Conservation (phyloP, 2,113 vertebrate genomes). For the Panurus biarmicus region DNA sequence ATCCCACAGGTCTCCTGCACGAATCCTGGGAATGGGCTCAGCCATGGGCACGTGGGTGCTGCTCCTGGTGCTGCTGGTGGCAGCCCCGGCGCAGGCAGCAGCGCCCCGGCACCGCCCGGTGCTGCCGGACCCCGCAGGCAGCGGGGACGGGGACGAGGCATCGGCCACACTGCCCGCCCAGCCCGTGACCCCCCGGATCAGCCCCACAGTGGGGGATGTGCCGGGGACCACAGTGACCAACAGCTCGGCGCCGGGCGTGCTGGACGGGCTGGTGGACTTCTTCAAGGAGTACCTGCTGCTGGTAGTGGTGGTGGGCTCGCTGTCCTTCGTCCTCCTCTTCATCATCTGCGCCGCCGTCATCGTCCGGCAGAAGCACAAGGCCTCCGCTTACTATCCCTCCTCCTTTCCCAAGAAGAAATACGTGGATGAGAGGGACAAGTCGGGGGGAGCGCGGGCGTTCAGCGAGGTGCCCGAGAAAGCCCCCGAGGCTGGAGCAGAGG, state of each 20-base stretch:
- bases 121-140: constrained; percentile 68
- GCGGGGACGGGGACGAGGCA: constrained; percentile 72
- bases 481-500: constrained; percentile 5
- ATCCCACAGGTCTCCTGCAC: background rate
- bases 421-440: constrained; percentile 73
- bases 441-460: constrained; percentile 59
- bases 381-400: constrained; percentile 87
- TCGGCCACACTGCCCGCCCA: constrained; percentile 64
- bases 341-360: constrained; percentile 86
- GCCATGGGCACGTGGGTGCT: background rate
- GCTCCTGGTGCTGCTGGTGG: background rate
- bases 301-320: constrained; percentile 85
- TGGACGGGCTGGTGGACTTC: constrained; percentile 84
- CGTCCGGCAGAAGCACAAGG: constrained; percentile 88
- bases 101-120: background rate
- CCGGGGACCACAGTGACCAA: constrained; percentile 73
- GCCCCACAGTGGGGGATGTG: background rate
- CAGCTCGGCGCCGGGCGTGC: constrained; percentile 69
- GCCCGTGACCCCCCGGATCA: background rate
- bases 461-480: constrained; percentile 73
- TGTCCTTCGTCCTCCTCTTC: constrained; percentile 87
- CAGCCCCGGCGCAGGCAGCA: background rate
- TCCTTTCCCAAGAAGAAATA: constrained; percentile 86
- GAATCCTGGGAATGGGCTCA: background rate
- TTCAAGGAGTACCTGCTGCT: constrained; percentile 86